These are phyloP conservation scores for Spialia ferax DNA, from an alignment of 2,888 invertebrate species.

Conservation along the genomic window DNA sequence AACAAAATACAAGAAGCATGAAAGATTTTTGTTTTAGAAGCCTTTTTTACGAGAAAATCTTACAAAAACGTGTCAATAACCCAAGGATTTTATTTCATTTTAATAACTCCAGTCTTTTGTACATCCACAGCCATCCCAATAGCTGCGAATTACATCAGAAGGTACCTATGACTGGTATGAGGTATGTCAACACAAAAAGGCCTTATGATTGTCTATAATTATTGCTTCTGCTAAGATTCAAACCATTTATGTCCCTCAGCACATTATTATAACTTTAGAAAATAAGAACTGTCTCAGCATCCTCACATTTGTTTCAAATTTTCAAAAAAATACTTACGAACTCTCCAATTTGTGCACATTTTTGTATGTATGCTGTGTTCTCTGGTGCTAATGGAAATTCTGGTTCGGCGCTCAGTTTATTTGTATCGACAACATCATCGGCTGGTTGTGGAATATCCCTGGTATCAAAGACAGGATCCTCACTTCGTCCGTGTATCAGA, in stretches of 20 bases:
- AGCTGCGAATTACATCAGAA: too few species aligned
- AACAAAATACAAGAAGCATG: constrained; percentile 26
- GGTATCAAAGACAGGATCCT: constrained; percentile 43
- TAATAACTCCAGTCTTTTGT: too few species aligned
- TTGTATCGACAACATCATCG: constrained; percentile 44
- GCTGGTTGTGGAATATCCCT: constrained; percentile 47
- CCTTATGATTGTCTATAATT: too few species aligned
- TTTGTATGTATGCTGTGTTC: constrained; percentile 31
- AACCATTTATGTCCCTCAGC: too few species aligned
- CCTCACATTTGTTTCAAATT: background rate
- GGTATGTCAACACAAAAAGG: too few species aligned
- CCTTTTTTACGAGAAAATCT: background rate
- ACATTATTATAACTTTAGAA: too few species aligned
- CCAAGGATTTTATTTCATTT: too few species aligned
- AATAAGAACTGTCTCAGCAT: too few species aligned
- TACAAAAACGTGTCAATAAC: too few species aligned
- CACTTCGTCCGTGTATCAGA: constrained; percentile 52
- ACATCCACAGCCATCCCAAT: too few species aligned
- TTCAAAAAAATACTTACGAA: constrained; percentile 46
- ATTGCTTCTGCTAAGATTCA: too few species aligned
- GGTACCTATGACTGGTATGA: too few species aligned
- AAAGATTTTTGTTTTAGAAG: background rate
- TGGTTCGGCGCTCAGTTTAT: constrained; percentile 43
- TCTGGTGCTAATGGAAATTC: constrained; percentile 30
- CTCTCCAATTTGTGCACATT: constrained; percentile 66